Base-by-base conservation (phyloP, 2,113 vertebrate genomes). In the Phalacrocorax aristotelis region DNA sequence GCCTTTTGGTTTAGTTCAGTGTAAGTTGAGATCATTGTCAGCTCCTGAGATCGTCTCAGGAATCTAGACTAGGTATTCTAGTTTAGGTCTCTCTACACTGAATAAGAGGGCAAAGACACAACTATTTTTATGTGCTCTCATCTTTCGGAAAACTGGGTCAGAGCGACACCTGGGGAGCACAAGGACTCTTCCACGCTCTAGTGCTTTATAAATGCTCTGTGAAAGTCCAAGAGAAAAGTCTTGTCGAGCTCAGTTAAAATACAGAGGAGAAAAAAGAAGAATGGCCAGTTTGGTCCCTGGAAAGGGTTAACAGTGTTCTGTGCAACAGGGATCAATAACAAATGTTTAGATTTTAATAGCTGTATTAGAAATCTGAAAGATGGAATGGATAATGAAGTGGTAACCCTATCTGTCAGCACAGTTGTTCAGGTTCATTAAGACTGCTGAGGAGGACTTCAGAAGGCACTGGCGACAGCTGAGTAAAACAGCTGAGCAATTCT, bases 61-160 rank as follows among this genome's bases (percentile, higher is more conserved):
- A 65, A 72, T 72, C 22, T 70, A 60, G 86, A 54, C 72, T 57
- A 82, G 36, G 52, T 93, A 84, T 68, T 42, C 72, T 86, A 74
- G 54, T 78, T 95, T 52, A 87, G 66, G 40, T 78, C 26, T 77
- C 44, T 78, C 66, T 82, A 5, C 44, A 71, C 49, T 66, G 52
- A 81, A 6, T 74, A 81, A 78, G 69, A 92, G 68, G 75, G 68
- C 82, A 92, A 86, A 90, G 80, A 42, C 44, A 52, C 68, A 81
- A 87, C 83, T 95, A 87, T 94, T 95, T 95, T 95, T 96, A 71
- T 84, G 64, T 69, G 40, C 52, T 92, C 78, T 89, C 48, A 58
- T 97, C 87, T 95, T 96, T 87, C 78, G 57, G 70, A 96, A 95
- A 96, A 96, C 66, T 94, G 93, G 93, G 82, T 91, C 87, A 91